Conservation (phyloP, 1,140 invertebrate genomes). For the Drosophila parvula region DNA sequence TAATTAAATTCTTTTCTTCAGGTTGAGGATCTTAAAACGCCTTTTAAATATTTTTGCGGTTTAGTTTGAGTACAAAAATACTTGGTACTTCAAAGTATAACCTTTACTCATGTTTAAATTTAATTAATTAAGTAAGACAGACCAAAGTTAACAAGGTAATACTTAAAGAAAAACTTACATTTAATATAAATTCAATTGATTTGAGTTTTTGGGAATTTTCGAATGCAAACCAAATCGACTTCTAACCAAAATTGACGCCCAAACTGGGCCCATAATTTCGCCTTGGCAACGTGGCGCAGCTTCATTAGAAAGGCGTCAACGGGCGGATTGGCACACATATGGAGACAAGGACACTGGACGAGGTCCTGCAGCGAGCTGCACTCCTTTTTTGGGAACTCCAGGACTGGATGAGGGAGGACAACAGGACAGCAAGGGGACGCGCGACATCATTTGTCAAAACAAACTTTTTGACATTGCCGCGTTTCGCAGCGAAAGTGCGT, state of each 20-base stretch:
- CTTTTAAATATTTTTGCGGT: neutral
- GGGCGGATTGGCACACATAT: constrained; percentile 67
- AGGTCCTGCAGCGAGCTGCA: constrained; percentile 29
- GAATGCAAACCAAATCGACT: neutral
- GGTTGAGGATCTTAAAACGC: too few species aligned
- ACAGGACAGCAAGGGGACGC: constrained; percentile 45
- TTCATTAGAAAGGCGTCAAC: constrained; percentile 62
- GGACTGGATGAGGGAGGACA: constrained; percentile 5
- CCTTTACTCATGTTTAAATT: neutral
- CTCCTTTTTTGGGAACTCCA: constrained; percentile 20
- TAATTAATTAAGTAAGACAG: neutral
- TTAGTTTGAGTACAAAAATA: too few species aligned
- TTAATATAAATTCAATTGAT: neutral
- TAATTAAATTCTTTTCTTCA: too few species aligned
- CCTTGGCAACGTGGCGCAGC: constrained; percentile 26
- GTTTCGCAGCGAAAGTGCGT: constrained; percentile 73
- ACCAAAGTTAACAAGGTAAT: too few species aligned
- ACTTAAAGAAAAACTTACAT: too few species aligned
- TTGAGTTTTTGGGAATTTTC: neutral
- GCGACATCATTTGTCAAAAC: constrained; percentile 78
- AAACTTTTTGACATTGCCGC: constrained; percentile 75
- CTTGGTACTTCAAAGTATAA: too few species aligned
- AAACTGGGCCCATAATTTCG: constrained; percentile 35
- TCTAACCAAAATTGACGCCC: neutral
- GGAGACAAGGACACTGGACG: constrained; percentile 28